These are phyloP conservation scores for Sminthopsis crassicaudata DNA, from an alignment of 2,113 vertebrate genomes.

Conservation along the genomic window DNA sequence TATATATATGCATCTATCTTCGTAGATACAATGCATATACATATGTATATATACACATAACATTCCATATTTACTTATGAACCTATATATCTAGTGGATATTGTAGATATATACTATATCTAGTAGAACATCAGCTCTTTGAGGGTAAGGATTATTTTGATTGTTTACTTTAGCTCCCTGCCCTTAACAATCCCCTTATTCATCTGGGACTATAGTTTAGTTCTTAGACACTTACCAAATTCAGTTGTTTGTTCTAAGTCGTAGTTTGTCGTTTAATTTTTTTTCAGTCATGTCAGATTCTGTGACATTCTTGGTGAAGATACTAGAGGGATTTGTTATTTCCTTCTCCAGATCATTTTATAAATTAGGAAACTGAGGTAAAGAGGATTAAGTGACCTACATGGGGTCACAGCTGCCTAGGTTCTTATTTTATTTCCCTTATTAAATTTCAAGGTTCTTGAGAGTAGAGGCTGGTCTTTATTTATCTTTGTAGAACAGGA, in stretches of 20 bases:
- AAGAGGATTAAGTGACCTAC: background rate
- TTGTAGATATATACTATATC: too few relatives aligned
- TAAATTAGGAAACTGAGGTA: background rate
- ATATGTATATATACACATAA: background rate
- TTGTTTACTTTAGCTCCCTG: background rate
- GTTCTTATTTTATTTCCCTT: background rate
- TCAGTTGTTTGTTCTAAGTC: background rate
- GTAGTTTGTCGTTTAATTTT: background rate
- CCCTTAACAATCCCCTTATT: background rate
- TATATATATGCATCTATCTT: background rate
- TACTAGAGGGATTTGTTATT: background rate
- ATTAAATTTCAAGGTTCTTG: background rate
- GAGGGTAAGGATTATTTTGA: background rate
- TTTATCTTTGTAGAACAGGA: background rate
- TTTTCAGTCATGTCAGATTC: background rate
- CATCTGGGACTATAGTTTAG: background rate
- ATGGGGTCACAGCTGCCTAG: background rate
- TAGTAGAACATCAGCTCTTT: background rate
- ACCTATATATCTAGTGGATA: background rate
- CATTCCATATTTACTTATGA: background rate
- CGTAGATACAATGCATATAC: background rate
- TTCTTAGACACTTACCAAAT: background rate
- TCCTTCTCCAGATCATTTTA: background rate
- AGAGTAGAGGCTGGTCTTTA: background rate
- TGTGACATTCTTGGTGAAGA: background rate